A percentile compares a stretch with the other conserved stretches of the same genome.
phyloP scores from a whole-genome alignment of 2,113 vertebrate genomes.

The Myotis brandtii region DNA sequence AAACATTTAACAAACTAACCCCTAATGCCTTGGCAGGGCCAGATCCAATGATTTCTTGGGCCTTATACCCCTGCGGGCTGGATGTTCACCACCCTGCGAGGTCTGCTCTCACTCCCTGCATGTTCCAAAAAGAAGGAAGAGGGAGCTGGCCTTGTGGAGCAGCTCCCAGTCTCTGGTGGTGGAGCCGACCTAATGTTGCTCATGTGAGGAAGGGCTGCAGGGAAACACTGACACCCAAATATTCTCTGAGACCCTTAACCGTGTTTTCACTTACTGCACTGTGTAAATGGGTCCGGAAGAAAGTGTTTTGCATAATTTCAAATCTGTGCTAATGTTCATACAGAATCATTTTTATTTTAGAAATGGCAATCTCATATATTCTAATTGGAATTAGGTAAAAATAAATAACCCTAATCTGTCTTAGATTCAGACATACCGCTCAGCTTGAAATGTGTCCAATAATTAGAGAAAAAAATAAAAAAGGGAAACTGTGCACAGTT shows the following conservation, averaged over 20 bases:
- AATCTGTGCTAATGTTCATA: neutral
- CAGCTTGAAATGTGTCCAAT: slow-evolving; percentile 58
- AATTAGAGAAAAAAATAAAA: slow-evolving; percentile 58
- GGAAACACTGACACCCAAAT: neutral
- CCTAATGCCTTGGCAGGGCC: too few relatives aligned
- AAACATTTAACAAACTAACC: too few relatives aligned
- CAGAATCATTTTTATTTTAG: slow-evolving; percentile 51
- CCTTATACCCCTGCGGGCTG: too few relatives aligned
- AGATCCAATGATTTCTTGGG: too few relatives aligned
- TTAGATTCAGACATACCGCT: slow-evolving; percentile 33
- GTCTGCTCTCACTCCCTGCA: neutral
- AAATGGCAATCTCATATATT: slow-evolving; percentile 52
- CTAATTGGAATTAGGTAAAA: slow-evolving; percentile 65
- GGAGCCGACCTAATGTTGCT: neutral
- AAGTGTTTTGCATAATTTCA: slow-evolving; percentile 43
- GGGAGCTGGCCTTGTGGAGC: fast-evolving
- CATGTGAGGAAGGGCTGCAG: neutral
- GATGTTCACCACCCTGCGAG: too few relatives aligned
- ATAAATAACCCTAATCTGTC: slow-evolving; percentile 68
- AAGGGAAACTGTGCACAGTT: neutral
- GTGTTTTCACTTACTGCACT: neutral
- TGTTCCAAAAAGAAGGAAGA: neutral
- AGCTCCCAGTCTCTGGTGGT: neutral
- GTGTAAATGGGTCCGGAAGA: neutral
- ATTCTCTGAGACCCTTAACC: neutral